Base-by-base conservation (phyloP, 1,140 invertebrate species). In the Orius insidiosus region DNA sequence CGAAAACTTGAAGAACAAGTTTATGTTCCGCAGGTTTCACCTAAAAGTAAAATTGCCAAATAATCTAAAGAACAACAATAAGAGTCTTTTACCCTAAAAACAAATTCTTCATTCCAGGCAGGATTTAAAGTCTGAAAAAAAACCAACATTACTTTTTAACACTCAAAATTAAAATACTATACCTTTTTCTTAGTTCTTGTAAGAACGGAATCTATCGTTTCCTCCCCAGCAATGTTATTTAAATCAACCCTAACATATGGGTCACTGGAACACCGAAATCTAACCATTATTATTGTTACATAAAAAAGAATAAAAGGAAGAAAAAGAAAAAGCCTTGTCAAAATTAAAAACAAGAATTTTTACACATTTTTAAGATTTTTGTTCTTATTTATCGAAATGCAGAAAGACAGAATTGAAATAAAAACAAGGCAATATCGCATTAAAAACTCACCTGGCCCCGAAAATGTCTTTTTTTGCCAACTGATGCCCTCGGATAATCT, bases 381-480 rank as follows among this genome's bases (percentile, higher is more conserved):
- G 32, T n/a, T n/a, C n/a, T 33, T n/a, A n/a, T 7, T 33, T 7
- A 33, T 7, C n/a, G 32, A n/a, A 33, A n/a, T n/a, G 32, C n/a
- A 7, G 32, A 33, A 33, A 7, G 6, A n/a, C 6, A 33, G 31
- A 31, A 49, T 34, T 45, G 32, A 42, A 4, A n/a, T n/a, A 18
- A 39, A 34, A 3, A 1, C 9, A 4, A 14, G 5, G 40, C 18
- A 37, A 46, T 24, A 44, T 47, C 6, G n/a, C 32, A 19, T 48
- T 46, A 30, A 43, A 18, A 39, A 60, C 63, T 68, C 66, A 88
- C 85, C 84, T 92, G 54, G 90, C 90, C 58, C 93, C 93, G 74
- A 97, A 97, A 56, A 97, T 95, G 63, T 97, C 93, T 66, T 96
- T 97, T 62, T 93, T 94, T 19, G 92, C 90, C 58, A 97, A 68